Evolutionary conservation across 2,113 vertebrate genomes (phyloP), one percentile per base, ranked within the genome.

Genomic region (Misgurnus mizolepis): DNA sequence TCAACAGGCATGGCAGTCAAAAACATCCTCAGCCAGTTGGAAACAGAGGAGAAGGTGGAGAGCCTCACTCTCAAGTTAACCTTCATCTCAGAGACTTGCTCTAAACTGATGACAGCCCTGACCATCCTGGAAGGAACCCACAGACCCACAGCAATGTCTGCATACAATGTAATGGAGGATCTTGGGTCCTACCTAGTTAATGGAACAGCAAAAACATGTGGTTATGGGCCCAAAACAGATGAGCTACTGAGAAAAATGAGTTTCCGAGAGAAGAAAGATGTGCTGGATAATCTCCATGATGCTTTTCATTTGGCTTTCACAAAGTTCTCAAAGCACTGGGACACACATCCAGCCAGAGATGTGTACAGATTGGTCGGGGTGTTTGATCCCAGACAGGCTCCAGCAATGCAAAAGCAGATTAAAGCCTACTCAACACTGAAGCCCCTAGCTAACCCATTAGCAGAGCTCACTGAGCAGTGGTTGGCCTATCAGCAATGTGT

Each of bases 291-390:
- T 12, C 49, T 50, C 2, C 49, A 50, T 50, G 40, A 76, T 72
- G 34, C 68, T 67, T 67, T 76, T 61, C 41, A 76, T 49, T 11
- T 76, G 3, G 64, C 80, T 14, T 76, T 76, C 39, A 17, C n/a
- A 56, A 76, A 79, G 58, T 73, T 79, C 18, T 83, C 61, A 65
- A 79, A 73, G 60, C 76, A 66, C 60, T 79, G 43, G 76, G 76
- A 72, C 49, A 39, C 49, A n/a, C 75, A 73, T 58, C 61, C 68
- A 49, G 75, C 69, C 43, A 78, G 22, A 72, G 67, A 78, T 12
- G 12, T 78, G 4, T 64, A 43, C 73, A 72, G 34, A 67, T 4
- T 62, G 75, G 27, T 56, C 49, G 66, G 67, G 22, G 75, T 83
- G 39, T 83, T 83, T 79, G 68, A 74, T 74, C 81, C 69, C 11